phyloP scores from a whole-genome alignment of 2,113 vertebrate genomes.

The Dendropsophus ebraccatus region DNA sequence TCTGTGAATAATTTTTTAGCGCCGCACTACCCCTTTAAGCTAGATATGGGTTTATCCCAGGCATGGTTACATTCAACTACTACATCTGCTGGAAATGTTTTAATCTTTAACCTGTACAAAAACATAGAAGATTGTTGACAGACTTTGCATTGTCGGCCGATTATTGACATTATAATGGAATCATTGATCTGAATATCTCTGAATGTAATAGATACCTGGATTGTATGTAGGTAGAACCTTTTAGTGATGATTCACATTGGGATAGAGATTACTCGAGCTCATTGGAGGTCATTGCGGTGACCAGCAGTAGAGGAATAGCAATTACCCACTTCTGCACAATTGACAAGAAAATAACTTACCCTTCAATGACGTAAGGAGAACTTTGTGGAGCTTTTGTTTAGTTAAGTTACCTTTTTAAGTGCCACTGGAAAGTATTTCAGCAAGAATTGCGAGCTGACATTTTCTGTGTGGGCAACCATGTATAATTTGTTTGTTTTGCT shows the following conservation, averaged over 20 bases:
- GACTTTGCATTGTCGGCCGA: too few relatives aligned
- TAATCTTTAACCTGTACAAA: too few relatives aligned
- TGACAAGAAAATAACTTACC: slow-evolving; percentile 41
- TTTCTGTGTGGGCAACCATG: slow-evolving; percentile 31
- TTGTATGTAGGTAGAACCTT: background rate
- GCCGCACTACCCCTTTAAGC: too few relatives aligned
- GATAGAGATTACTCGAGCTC: background rate
- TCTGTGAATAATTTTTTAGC: too few relatives aligned
- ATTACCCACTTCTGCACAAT: background rate
- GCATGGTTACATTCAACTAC: too few relatives aligned
- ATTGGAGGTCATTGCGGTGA: background rate
- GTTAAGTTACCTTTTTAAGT: slow-evolving; percentile 11
- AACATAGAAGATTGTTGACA: too few relatives aligned
- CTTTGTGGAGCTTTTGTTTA: slow-evolving; percentile 38
- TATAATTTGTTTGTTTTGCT: slow-evolving; percentile 30
- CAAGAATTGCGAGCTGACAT: background rate
- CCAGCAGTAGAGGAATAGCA: background rate
- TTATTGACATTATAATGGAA: too few relatives aligned
- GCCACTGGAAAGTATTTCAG: slow-evolving; percentile 25
- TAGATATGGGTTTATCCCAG: too few relatives aligned
- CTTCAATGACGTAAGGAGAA: background rate
- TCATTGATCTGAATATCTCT: too few relatives aligned
- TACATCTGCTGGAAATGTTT: too few relatives aligned
- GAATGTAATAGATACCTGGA: too few relatives aligned
- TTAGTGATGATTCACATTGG: background rate